Evolutionary conservation across 2,888 invertebrate species (phyloP), one percentile per base, ranked within the genome.

Genomic region (Sarcophaga rosellei): DNA sequence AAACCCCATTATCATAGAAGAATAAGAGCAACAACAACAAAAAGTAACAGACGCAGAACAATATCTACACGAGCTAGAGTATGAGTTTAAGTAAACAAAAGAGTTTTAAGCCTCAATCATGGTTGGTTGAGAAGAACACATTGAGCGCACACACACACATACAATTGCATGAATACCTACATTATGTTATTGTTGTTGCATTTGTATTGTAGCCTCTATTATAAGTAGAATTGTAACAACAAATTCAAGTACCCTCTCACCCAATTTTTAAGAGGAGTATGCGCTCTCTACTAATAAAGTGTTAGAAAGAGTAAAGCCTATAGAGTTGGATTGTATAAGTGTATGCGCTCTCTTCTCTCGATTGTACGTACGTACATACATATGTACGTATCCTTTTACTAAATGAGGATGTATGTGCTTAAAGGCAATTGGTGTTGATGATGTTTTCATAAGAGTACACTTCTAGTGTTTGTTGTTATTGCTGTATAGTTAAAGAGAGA

Each of bases 181-280:
- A 21, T 47, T 62, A 82, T 79, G 76, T 79, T 17, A 5, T 53
- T 53, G 53, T 53, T 35, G 35, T 35, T 35, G 35, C 2, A 35
- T 35, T 53, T 53, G 3, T 17, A 15, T 15, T 53, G 1, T 53
- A 53, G 12, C 15, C 17, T 15, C 15, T 69, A 81, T 81, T 80
- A 82, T 73, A 57, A 72, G 68, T 61, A 47, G 57, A 57, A 80
- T 62, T 68, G 53, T 66, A 84, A 44, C 76, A 77, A 81, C 61
- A 87, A 81, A 74, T 85, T 88, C 82, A 88, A 88, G 88, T 88
- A 84, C 87, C 88, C 88, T 85, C 85, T 87, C 85, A 81, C 53
- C 70, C 66, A 74, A 35, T 63, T 45, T 44, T 20, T 72, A 53
- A 72, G 63, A 81, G 74, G 81, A 86, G 86, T 47, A 69, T 47